phyloP scores from a whole-genome alignment of 2,797 vertebrate genomes.

The Dermochelys coriacea region DNA sequence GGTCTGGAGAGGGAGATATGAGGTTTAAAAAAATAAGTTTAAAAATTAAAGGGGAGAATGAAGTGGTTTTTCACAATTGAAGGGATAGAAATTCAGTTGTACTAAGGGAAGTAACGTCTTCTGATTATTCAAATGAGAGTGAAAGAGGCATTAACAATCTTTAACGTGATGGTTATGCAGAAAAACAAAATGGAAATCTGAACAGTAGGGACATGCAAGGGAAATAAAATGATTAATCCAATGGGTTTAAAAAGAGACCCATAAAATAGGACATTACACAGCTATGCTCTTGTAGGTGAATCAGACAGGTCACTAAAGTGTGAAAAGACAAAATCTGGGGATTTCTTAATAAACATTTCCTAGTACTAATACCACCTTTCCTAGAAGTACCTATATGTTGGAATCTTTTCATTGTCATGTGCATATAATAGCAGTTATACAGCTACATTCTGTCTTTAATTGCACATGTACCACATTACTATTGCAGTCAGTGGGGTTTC shows the following conservation, averaged over 20 bases:
- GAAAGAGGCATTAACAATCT: conserved; percentile 28
- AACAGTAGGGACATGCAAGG: background rate
- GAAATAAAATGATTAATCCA: background rate
- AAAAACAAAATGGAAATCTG: background rate
- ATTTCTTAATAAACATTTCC: conserved; percentile 15
- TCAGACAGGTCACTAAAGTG: conserved; percentile 4
- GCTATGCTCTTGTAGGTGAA: rapidly evolving
- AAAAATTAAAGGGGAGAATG: background rate
- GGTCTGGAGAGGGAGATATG: conserved; percentile 55
- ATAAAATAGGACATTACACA: background rate
- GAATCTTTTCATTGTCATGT: conserved; percentile 6
- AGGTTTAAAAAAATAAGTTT: conserved; percentile 3
- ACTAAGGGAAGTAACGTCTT: conserved; percentile 17
- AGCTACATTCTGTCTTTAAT: background rate
- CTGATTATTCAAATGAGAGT: conserved; percentile 7
- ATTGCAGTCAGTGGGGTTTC: background rate
- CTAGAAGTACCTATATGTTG: conserved; percentile 1
- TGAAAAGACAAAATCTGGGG: conserved; percentile 51
- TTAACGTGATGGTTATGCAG: background rate
- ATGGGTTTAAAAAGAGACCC: background rate
- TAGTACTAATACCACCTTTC: background rate
- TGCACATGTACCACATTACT: background rate
- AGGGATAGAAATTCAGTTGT: background rate
- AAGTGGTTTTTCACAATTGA: background rate
- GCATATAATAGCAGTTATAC: background rate